phyloP scores from a whole-genome alignment of 1,140 invertebrate genomes.

The Leptinotarsa lineolata region DNA sequence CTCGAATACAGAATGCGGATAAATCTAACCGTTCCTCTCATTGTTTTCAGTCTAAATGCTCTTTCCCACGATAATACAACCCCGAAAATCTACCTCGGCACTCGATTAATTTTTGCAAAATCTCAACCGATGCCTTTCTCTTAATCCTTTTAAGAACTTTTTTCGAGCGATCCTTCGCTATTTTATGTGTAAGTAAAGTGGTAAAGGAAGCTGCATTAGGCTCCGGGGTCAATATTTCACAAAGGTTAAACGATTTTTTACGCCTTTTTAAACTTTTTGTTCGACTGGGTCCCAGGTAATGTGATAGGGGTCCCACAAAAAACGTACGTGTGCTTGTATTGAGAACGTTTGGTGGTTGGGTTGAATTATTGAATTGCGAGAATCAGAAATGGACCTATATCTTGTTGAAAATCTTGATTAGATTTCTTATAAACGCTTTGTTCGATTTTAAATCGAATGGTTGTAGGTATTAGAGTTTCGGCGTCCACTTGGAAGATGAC shows the following conservation, averaged over 20 bases:
- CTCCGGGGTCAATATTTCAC: conserved; percentile 17
- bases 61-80: conserved; percentile 1
- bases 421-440: conserved; percentile 3
- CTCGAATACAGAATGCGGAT: background rate
- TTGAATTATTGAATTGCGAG: conserved; percentile 21
- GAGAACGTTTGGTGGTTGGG: conserved; percentile 3
- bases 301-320: conserved; percentile 25
- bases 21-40: background rate
- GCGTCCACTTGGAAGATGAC: too few species aligned
- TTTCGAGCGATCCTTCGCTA: conserved; percentile 11
- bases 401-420: conserved; percentile 28
- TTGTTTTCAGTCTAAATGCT: background rate
- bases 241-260: conserved; percentile 33
- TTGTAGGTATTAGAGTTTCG: too few species aligned
- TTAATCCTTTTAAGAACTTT: background rate
- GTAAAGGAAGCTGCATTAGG: conserved; percentile 11
- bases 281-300: conserved; percentile 24
- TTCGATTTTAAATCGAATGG: background rate
- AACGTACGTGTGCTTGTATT: conserved; percentile 26
- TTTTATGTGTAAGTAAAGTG: conserved; percentile 18
- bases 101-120: conserved; percentile 3
- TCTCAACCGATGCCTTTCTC: background rate
- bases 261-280: conserved; percentile 32
- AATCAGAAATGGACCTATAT: conserved; percentile 1
- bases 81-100: background rate